These are phyloP conservation scores for Tragelaphus imberbis DNA, from an alignment of 2,113 vertebrate genomes.

Conservation along the genomic window DNA sequence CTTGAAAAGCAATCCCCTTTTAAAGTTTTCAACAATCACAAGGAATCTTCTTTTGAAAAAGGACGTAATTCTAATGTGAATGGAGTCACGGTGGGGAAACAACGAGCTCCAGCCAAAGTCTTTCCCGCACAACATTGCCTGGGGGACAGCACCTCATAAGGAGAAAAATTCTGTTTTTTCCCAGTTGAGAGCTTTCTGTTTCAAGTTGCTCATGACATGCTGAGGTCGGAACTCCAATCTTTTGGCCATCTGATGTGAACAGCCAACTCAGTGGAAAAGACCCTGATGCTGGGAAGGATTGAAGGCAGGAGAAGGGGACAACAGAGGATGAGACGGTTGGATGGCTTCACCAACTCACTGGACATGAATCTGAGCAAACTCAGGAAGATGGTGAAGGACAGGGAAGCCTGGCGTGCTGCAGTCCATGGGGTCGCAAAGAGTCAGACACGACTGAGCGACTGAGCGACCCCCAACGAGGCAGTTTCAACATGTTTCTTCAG, in stretches of 20 bases:
- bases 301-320: background rate
- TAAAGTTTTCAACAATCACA: background rate
- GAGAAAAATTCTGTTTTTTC: background rate
- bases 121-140: background rate
- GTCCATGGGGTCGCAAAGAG: background rate
- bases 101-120: background rate
- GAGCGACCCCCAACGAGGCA: background rate
- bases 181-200: background rate
- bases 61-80: background rate
- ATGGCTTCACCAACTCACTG: background rate
- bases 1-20: background rate
- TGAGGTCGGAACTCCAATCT: background rate
- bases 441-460: accelerated
- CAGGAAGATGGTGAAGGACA: background rate
- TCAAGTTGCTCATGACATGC: background rate
- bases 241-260: background rate
- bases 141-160: background rate
- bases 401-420: background rate
- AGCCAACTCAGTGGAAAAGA: background rate
- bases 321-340: background rate
- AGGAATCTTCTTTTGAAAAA: background rate
- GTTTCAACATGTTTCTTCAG: background rate
- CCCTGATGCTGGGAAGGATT: background rate
- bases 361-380: background rate
- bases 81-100: background rate